Evolutionary conservation across 2,888 invertebrate species (phyloP).

Genomic region (Drosophila austrosaltans): DNA sequence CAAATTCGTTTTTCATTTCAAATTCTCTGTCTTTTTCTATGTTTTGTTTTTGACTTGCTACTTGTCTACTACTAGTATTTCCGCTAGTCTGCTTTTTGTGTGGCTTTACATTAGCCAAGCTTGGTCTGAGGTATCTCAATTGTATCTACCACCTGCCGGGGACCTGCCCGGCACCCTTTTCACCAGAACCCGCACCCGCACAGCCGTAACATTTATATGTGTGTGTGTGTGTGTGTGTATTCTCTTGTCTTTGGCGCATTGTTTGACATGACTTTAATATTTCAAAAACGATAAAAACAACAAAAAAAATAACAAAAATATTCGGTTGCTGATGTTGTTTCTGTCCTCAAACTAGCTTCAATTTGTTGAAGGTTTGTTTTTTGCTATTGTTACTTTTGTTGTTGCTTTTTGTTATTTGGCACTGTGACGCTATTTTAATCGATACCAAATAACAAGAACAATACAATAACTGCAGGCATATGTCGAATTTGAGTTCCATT

Average conservation of each 20-base stretch:
- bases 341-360: conserved; percentile 5
- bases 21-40: not conserved
- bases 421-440: conserved; percentile 68
- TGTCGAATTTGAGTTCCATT: conserved; percentile 23
- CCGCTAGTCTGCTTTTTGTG: conserved; percentile 50
- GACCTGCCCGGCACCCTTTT: not conserved
- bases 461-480: conserved; percentile 35
- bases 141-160: conserved; percentile 12
- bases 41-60: conserved; percentile 23
- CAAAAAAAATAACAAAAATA: conserved; percentile 22
- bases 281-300: conserved; percentile 38
- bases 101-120: conserved; percentile 56
- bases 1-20: not conserved
- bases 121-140: conserved; percentile 27
- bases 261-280: conserved; percentile 70
- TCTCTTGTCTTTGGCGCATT: conserved; percentile 64
- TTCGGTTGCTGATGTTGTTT: not conserved
- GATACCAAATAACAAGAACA: conserved; percentile 50
- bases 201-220: conserved; percentile 3
- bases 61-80: conserved; percentile 36
- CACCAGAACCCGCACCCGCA: not conserved
- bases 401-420: conserved; percentile 51
- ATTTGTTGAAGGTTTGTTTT: conserved; percentile 1
- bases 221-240: conserved; percentile 13
- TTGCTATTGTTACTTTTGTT: not conserved